Base-by-base conservation (phyloP, 2,888 invertebrate species). In the Blera fallax region DNA sequence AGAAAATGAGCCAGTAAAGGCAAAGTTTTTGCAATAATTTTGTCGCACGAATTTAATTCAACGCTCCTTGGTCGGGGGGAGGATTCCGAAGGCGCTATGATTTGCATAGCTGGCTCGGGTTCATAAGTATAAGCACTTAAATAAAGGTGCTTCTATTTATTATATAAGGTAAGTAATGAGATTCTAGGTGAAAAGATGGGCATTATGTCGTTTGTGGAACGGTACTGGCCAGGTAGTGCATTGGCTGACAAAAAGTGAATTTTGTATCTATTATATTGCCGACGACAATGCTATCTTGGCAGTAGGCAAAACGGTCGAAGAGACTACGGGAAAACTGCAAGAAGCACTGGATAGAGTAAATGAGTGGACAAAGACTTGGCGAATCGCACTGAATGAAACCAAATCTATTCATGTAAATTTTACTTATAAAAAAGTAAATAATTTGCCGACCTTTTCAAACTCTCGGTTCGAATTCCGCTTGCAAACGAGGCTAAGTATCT, bases 11-110 rank as follows among this genome's bases (percentile, higher is more conserved):
- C 32, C 65, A 24, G 62, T 8, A 45, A 37, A 32, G 60, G 24
- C 24, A 32, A 78, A 78, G 78, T 73, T 80, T 74, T 54, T 45
- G 65, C 37, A 65, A 73, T 78, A 64, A 76, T 77, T 76, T 70
- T 64, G 70, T 70, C 50, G 32, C 37, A 29, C 14, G 34, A 34
- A 34, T 73, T 43, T 45, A 62, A 67, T 77, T 77, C 65, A 72
- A n/a, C 65, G 40, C 18, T 34, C 34, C 5, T 11, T 0, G 18
- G 16, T 24, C 16, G 43, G 18, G 7, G 16, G 1, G n/a, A 10
- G 58, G 62, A 62, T 70, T 72, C 18, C 16, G 3, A 24, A 50
- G 43, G 34, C 45, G 10, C 40, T 69, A 40, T 82, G 81, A 82
- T 64, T 82, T 76, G 76, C 70, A 58, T 50, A 56, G 29, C 27